Base-by-base conservation (phyloP, 2,888 invertebrate genomes). In the Volucella zonaria region DNA sequence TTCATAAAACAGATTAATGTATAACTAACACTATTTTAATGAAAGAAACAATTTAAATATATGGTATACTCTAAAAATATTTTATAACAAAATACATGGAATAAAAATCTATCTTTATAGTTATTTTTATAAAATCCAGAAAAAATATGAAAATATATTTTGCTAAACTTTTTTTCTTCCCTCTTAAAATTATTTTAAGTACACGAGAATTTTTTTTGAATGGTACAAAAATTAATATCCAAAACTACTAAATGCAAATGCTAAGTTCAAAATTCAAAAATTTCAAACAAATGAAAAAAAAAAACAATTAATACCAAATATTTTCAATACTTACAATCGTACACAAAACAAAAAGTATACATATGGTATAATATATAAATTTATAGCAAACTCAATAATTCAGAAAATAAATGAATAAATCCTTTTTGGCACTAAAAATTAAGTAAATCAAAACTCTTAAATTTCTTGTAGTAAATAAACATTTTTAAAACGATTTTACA, bases 291-390 rank as follows among this genome's bases (percentile, higher is more conserved):
- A 23, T n/a, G n/a, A 61, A 38, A 64, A 47, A 73, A 64, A 38
- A 43, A n/a, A 47, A 15, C 0, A 23, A 23, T 23, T 23, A 23
- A 23, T 6, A 31, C 6, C 3, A 73, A 77, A 64, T 68, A 54
- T 76, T 76, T 82, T 78, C 82, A 78, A 79, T 78, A 74, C 61
- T 73, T 67, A n/a, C 62, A 42, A 70, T 47, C 47, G 59, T 58
- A 82, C 68, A 64, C 79, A 82, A 82, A 64, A 82, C 64, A 4
- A 66, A 58, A 62, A 58, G 51, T 14, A 54, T 64, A n/a, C n/a
- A n/a, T n/a, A n/a, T n/a, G n/a, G n/a, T n/a, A 49, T 61, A 14
- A 15, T 18, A 66, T 12, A 31, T 40, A 40, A 23, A 42, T 23
- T 42, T 15, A 58, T 62, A 76, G 54, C 62, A 58, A 56, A 68